Evolutionary conservation across 2,888 invertebrate genomes (phyloP).

Genomic region (Taphrorychus bicolor): DNA sequence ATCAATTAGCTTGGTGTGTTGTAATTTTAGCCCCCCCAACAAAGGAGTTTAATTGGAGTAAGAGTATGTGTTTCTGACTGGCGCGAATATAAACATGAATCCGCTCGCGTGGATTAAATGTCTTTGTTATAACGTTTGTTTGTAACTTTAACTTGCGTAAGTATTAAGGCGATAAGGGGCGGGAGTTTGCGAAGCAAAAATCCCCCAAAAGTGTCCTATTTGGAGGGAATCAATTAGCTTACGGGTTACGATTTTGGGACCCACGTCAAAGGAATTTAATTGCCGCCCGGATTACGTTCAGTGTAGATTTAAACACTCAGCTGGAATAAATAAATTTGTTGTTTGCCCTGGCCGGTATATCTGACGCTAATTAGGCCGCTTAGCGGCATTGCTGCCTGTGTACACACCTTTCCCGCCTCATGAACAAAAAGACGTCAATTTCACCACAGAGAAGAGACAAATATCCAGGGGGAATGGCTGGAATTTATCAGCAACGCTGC

Average conservation of each 20-base stretch:
- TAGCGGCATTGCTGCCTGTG: background rate
- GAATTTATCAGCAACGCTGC: conserved; percentile 9
- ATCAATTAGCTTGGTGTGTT: conserved; percentile 1
- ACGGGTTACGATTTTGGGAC: conserved; percentile 32
- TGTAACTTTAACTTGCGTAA: background rate
- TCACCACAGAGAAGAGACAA: conserved; percentile 4
- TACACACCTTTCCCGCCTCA: too few relatives aligned
- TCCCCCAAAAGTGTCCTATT: conserved; percentile 10
- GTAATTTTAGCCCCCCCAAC: background rate
- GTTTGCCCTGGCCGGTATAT: conserved; percentile 8
- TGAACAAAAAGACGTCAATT: background rate
- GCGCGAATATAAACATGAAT: background rate
- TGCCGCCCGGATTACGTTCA: conserved; percentile 18
- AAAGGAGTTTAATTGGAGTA: conserved; percentile 4
- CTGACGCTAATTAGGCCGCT: background rate
- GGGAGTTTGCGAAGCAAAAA: too few relatives aligned
- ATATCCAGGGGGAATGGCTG: background rate
- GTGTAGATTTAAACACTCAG: conserved; percentile 31
- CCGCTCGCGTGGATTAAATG: background rate
- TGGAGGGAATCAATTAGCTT: conserved; percentile 26
- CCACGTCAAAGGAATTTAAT: conserved; percentile 37
- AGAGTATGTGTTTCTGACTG: conserved; percentile 3
- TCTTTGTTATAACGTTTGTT: background rate
- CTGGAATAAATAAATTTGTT: conserved; percentile 28
- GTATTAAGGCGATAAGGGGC: too few relatives aligned